These are phyloP conservation scores for Lepidurus couesii DNA, from an alignment of 1,140 invertebrate genomes.

Conservation along the genomic window DNA sequence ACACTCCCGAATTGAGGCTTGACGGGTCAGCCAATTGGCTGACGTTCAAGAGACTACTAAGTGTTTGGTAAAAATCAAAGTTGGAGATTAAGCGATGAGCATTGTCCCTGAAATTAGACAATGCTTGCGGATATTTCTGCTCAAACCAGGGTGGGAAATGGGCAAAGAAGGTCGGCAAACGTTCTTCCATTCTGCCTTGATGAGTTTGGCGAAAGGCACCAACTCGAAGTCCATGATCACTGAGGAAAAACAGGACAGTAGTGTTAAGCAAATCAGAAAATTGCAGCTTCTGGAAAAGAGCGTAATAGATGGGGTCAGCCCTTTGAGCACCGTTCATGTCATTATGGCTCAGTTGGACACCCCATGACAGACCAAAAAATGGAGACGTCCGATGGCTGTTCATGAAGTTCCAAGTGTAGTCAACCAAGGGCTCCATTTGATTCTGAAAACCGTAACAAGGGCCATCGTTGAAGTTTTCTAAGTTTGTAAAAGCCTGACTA, in stretches of 20 bases:
- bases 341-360: not conserved
- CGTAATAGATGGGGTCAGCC: not conserved
- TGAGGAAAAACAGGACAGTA: not conserved
- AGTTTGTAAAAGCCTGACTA: not conserved
- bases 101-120: constrained; percentile 53
- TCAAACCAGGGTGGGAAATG: constrained; percentile 48
- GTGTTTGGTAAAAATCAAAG: constrained; percentile 71
- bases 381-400: not conserved
- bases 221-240: constrained; percentile 46
- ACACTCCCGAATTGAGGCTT: not conserved
- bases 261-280: not conserved
- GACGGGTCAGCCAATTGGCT: not conserved
- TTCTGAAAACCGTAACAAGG: not conserved
- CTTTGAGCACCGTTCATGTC: not conserved
- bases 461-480: not conserved
- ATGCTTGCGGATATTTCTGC: constrained; percentile 42
- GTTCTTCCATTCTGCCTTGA: constrained; percentile 52
- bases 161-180: constrained; percentile 51
- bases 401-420: not conserved
- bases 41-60: constrained; percentile 41
- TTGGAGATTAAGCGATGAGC: constrained; percentile 65
- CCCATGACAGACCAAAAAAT: not conserved
- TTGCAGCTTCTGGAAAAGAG: not conserved
- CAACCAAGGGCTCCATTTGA: not conserved
- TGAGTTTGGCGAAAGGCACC: constrained; percentile 48